Percentiles rank a stretch among this genome's conserved stretches.
Evolutionary conservation across 2,888 invertebrate genomes (phyloP).

Genomic region (Bombyx huttoni): DNA sequence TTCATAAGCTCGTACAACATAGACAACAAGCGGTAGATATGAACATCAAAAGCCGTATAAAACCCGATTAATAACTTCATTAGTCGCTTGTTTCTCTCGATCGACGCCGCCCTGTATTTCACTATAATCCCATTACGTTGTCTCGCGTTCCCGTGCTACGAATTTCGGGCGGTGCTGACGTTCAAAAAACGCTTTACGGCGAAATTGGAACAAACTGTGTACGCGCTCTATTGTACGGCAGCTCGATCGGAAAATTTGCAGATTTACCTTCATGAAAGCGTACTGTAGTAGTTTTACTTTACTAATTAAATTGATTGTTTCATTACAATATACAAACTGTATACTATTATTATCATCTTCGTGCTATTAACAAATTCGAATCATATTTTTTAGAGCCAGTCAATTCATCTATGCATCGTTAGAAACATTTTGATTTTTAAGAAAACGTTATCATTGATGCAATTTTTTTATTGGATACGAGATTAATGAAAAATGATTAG

Average conservation of each 20-base stretch:
- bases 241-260: conserved; percentile 5
- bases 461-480: not conserved
- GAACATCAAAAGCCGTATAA: conserved; percentile 54
- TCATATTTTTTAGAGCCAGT: not conserved
- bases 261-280: not conserved
- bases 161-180: conserved; percentile 30
- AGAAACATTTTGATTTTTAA: not conserved
- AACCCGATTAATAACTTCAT: conserved; percentile 73
- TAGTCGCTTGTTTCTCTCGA: conserved; percentile 68
- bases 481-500: conserved; percentile 5
- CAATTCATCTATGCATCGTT: not conserved
- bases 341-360: no score
- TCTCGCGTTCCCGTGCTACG: conserved; percentile 36
- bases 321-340: no score
- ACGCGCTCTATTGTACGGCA: not conserved
- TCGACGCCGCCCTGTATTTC: conserved; percentile 62
- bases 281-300: no score
- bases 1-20: conserved; percentile 5
- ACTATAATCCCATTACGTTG: conserved; percentile 64
- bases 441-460: not conserved
- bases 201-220: not conserved
- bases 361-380: not conserved
- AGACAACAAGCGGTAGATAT: conserved; percentile 38
- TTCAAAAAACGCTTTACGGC: conserved; percentile 18
- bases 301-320: no score